Evolutionary conservation across 1,140 invertebrate genomes (phyloP).

Genomic region (Dinoponera quadriceps): DNA sequence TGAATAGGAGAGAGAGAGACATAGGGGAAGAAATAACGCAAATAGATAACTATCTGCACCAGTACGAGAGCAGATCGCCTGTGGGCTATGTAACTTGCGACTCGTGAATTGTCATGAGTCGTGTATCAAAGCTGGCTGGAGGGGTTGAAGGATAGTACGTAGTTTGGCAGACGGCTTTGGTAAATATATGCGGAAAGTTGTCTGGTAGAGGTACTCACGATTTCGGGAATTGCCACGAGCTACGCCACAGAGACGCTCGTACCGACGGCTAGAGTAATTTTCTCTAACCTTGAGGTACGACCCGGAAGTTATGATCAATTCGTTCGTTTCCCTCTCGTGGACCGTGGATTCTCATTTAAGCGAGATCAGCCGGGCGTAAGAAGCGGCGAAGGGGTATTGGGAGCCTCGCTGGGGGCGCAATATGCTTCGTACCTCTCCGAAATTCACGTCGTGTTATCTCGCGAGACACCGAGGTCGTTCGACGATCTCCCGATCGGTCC

Average conservation of each 20-base stretch:
- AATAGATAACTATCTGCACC: conserved; percentile 22
- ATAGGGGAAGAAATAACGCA: not conserved
- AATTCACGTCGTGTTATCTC: not conserved
- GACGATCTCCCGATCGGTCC: too few relatives aligned
- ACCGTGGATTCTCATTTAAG: conserved; percentile 14
- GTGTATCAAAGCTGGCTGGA: conserved; percentile 77
- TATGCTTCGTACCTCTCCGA: not conserved
- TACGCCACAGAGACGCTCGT: conserved; percentile 26
- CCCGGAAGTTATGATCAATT: conserved; percentile 57
- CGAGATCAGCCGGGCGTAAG: not conserved
- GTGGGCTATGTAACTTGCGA: conserved; percentile 79
- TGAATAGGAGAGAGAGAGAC: not conserved
- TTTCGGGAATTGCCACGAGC: conserved; percentile 70
- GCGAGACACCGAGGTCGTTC: not conserved
- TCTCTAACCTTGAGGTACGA: conserved; percentile 39
- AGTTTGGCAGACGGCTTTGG: conserved; percentile 76
- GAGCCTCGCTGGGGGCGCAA: not conserved
- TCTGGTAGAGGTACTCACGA: conserved; percentile 58
- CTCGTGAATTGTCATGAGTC: conserved; percentile 75
- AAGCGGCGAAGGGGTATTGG: not conserved
- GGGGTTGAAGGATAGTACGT: conserved; percentile 65
- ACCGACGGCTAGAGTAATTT: conserved; percentile 55
- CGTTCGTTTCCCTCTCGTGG: conserved; percentile 9
- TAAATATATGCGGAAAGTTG: conserved; percentile 81
- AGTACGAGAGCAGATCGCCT: conserved; percentile 62